Base-by-base conservation (phyloP, 2,888 invertebrate genomes). In the Cataglyphis cursor region DNA sequence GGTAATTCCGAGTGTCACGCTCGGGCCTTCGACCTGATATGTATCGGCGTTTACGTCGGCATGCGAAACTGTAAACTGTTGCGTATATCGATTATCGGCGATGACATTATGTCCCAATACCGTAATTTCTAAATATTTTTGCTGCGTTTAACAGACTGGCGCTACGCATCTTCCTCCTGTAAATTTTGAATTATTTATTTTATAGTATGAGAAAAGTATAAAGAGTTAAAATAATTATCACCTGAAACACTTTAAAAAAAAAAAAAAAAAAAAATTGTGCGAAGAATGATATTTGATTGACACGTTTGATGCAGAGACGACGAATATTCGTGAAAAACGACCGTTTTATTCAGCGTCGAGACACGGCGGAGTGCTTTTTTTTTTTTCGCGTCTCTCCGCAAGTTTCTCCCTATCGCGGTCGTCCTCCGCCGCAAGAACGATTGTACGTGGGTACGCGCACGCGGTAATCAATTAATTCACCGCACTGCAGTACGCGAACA, bases 381-480 rank as follows among this genome's bases (percentile, higher is more conserved):
- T 64, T 8, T 38, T 41, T 75, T 35, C 59, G 44, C 72, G 8
- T 64, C 31, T 78, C 41, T 57, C 72, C 70, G 21, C 28, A 21
- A 66, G 44, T 72, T 78, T 66, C 80, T 84, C 72, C 82, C 73
- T 66, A 51, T 62, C 51, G 80, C 81, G 59, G 54, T 75, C 57
- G 75, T 64, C 61, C 66, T 62, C 54, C 82, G 61, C 62, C 62
- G 84, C 83, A 82, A 87, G 87, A 88, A 86, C 82, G 89, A 86
- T 85, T 84, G 87, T 84, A 90, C 88, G 91, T 85, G 91, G 83
- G 70, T 85, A 84, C 85, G 85, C 66, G 70, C 70, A 18, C 78
- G 83, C 74, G 81, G 83, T 87, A 91, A 92, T 91, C 91, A 92
- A 91, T 89, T 89, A 89, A 89, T 89, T 89, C 88, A 88, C 86